A percentile compares a stretch with the other conserved stretches of the same genome.
These are phyloP conservation scores for Diaphora mendica DNA, from an alignment of 2,888 invertebrate genomes.

Conservation along the genomic window DNA sequence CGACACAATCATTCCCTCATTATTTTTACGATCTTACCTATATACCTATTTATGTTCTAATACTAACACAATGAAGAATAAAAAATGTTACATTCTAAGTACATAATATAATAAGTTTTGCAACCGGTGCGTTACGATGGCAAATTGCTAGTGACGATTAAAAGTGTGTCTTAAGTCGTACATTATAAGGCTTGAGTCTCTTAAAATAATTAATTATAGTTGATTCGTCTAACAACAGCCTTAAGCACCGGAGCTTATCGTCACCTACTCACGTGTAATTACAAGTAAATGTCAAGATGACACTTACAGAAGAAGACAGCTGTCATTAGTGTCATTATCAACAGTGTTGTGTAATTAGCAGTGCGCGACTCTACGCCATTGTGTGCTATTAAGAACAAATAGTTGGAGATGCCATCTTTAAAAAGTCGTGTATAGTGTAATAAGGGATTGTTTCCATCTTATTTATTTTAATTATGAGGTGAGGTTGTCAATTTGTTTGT, in stretches of 20 bases:
- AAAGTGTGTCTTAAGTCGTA: background rate
- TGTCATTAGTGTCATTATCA: conserved; percentile 30
- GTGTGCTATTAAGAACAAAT: conserved; percentile 26
- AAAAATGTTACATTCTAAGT: background rate
- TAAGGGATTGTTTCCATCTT: conserved; percentile 3
- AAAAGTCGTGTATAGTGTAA: background rate
- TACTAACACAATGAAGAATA: background rate
- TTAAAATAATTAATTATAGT: background rate
- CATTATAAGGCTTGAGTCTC: background rate
- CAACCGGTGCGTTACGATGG: background rate
- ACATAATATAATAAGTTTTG: background rate
- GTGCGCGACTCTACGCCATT: conserved; percentile 15
- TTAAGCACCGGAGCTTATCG: background rate
- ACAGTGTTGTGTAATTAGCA: conserved; percentile 39
- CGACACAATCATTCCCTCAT: too few relatives aligned
- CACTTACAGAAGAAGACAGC: conserved; percentile 1
- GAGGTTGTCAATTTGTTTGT: conserved; percentile 1
- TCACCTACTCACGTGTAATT: conserved; percentile 1
- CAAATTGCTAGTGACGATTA: background rate
- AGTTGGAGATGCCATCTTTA: conserved; percentile 26
- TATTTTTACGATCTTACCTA: too few relatives aligned
- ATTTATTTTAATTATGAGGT: background rate
- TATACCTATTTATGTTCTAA: background rate
- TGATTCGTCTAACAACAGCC: background rate
- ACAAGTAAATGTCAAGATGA: conserved; percentile 16